A percentile compares a stretch with the other conserved stretches of the same genome.
phyloP scores from a whole-genome alignment of 2,888 invertebrate species.

The Synergus itoensis region DNA sequence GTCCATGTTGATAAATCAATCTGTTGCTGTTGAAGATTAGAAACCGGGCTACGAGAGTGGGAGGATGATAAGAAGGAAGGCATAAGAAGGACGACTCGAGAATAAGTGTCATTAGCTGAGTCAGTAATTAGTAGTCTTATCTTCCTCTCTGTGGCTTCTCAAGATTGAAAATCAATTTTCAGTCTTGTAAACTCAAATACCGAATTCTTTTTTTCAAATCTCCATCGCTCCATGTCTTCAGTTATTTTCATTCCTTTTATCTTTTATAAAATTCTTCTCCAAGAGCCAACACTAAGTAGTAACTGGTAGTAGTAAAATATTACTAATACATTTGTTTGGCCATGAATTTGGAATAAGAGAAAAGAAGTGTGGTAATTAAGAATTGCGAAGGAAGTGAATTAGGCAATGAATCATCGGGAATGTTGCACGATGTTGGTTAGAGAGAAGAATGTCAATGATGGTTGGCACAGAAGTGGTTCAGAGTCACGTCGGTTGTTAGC shows the following conservation, averaged over 20 bases:
- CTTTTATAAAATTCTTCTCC: no score
- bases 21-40: slow-evolving; percentile 52
- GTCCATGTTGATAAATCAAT: slow-evolving; percentile 68
- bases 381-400: slow-evolving; percentile 18
- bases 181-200: not conserved
- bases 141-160: not conserved
- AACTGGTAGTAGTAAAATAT: no score
- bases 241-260: not conserved
- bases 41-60: slow-evolving; percentile 43
- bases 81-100: slow-evolving; percentile 39
- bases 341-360: not conserved
- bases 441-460: slow-evolving; percentile 26
- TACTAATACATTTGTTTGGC: not conserved
- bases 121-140: slow-evolving; percentile 26
- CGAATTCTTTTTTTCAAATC: not conserved
- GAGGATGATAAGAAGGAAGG: slow-evolving; percentile 5
- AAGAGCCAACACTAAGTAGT: no score
- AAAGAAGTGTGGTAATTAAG: not conserved
- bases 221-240: not conserved
- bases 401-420: slow-evolving; percentile 9
- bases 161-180: slow-evolving; percentile 21
- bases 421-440: slow-evolving; percentile 16
- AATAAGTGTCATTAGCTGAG: slow-evolving; percentile 40
- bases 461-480: slow-evolving; percentile 44
- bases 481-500: slow-evolving; percentile 52